Base-by-base conservation (phyloP, 2,888 invertebrate genomes). In the Blastobasis adustella region DNA sequence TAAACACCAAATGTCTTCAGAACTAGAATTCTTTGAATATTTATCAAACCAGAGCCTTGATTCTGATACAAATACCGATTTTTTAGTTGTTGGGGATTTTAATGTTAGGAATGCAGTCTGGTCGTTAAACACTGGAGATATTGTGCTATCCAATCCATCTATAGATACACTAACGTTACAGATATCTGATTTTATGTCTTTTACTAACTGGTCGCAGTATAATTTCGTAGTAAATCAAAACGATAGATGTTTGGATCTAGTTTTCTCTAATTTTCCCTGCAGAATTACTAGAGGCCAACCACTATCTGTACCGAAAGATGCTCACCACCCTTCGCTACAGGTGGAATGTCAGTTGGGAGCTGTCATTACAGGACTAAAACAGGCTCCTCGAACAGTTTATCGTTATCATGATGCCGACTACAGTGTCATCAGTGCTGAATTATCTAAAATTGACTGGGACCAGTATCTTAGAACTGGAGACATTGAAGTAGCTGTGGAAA, bases 401-500 rank as follows among this genome's bases (percentile, higher is more conserved):
- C 5, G 41, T 10, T 50, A 36, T 37, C 36, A 49, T 37, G 42
- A 41, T 8, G 50, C 50, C 7, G 50, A 50, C 43, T 50, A 50
- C 40, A 38, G 10, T n/a, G 4, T 10, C 4, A 50, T 50, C 2
- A 46, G 10, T 4, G 7, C n/a, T 0, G 46, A 49, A 37, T 23
- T 57, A 37, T 5, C 6, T 8, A 5, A 46, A 8, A n/a, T 51
- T 8, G 9, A 55, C 10, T 53, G 47, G 57, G 39, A 49, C 8
- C 4, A 9, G 1, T 38, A 42, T 23, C 38, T 53, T 6, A 9
- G 9, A 3, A 5, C 5, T 6, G n/a, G 8, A 1, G n/a, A 47
- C 36, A 45, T 57, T 10, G 51, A 57, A 6, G 3, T 6, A 4
- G 53, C 54, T 8, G 40, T 54, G 2, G 50, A 47, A n/a, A 38